phyloP scores from a whole-genome alignment of 2,888 invertebrate genomes.

The Tetropium fuscum region DNA sequence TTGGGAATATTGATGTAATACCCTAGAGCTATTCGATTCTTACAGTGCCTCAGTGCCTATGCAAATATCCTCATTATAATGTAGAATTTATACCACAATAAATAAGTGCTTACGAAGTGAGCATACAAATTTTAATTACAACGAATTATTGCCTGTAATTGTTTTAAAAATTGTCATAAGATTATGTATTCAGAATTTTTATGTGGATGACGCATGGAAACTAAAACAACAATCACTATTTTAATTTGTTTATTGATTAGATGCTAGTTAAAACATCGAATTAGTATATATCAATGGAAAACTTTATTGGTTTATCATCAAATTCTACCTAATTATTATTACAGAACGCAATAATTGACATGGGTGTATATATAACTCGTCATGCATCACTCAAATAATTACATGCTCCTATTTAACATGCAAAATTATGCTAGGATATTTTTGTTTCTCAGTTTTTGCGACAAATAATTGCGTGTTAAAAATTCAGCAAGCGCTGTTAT shows the following conservation, averaged over 20 bases:
- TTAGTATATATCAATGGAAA: not conserved
- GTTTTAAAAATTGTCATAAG: not conserved
- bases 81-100: too few species aligned
- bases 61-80: constrained; percentile 7
- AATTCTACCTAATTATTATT: constrained; percentile 22
- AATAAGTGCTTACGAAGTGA: not conserved
- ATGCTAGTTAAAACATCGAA: not conserved
- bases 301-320: constrained; percentile 19
- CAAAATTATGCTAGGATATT: constrained; percentile 24
- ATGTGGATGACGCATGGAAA: constrained; percentile 16
- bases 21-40: too few species aligned
- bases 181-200: constrained; percentile 12
- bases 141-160: not conserved
- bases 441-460: not conserved
- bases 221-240: constrained; percentile 17
- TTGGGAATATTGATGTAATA: too few species aligned
- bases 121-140: not conserved
- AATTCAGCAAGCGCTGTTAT: too few species aligned
- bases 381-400: constrained; percentile 29
- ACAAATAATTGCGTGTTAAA: not conserved
- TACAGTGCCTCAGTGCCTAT: too few species aligned
- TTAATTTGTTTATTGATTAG: constrained; percentile 25
- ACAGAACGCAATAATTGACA: constrained; percentile 9
- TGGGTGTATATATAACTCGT: constrained; percentile 26
- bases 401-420: constrained; percentile 21